phyloP scores from a whole-genome alignment of 2,888 invertebrate genomes.

The Leptodirus hochenwartii region DNA sequence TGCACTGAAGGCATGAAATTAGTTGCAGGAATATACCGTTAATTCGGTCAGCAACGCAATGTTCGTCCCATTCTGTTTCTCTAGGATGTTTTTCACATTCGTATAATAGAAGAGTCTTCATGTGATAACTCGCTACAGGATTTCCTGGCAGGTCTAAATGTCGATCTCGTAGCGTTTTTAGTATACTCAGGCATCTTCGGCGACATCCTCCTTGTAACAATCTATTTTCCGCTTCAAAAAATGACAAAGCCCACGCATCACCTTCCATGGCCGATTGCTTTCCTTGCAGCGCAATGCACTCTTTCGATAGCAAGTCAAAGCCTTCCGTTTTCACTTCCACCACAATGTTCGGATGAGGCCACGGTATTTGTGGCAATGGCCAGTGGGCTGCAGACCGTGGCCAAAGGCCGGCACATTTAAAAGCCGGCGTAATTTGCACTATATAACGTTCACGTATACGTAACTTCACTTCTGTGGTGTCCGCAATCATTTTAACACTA shows the following conservation, averaged over 20 bases:
- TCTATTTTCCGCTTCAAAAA: conserved; percentile 80
- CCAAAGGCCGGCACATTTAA: conserved; percentile 88
- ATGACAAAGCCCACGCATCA: conserved; percentile 87
- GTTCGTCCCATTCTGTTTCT: conserved; percentile 88
- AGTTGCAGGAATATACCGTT: conserved; percentile 88
- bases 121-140: conserved; percentile 79
- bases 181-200: conserved; percentile 66
- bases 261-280: conserved; percentile 86
- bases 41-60: conserved; percentile 74
- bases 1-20: conserved; percentile 91
- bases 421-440: conserved; percentile 89
- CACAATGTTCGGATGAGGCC: conserved; percentile 84
- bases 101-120: conserved; percentile 76
- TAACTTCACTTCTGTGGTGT: conserved; percentile 82
- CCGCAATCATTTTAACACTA: conserved; percentile 84
- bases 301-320: conserved; percentile 81
- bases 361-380: conserved; percentile 78
- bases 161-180: conserved; percentile 78
- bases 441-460: conserved; percentile 75
- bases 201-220: conserved; percentile 75
- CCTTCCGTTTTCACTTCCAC: conserved; percentile 90
- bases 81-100: conserved; percentile 94
- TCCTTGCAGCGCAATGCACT: conserved; percentile 60
- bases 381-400: conserved; percentile 86
- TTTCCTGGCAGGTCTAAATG: conserved; percentile 77